Conservation (phyloP, 2,888 invertebrate species). For the Metalampra italica region DNA sequence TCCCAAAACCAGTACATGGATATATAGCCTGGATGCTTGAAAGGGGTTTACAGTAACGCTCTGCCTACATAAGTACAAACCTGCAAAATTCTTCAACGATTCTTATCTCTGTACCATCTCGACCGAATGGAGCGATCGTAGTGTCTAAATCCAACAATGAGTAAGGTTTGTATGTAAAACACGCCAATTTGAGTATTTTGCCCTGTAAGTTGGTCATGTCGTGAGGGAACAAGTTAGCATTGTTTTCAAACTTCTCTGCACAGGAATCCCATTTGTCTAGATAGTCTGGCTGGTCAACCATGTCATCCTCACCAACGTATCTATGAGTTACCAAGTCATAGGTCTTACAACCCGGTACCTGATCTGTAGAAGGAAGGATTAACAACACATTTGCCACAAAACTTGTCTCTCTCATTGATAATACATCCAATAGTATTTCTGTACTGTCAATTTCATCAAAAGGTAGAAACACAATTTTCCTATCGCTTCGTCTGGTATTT, state of each 20-base stretch:
- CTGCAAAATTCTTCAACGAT: slow-evolving; percentile 72
- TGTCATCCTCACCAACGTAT: slow-evolving; percentile 47
- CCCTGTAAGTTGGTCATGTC: slow-evolving; percentile 65
- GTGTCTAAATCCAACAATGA: slow-evolving; percentile 62
- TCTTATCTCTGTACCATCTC: slow-evolving; percentile 77
- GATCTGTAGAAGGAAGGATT: slow-evolving; percentile 27
- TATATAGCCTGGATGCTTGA: too few species aligned
- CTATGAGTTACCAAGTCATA: slow-evolving; percentile 62
- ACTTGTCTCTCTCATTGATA: slow-evolving; percentile 43
- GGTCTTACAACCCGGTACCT: slow-evolving; percentile 24
- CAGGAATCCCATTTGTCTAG: slow-evolving; percentile 66
- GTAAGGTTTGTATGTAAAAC: slow-evolving; percentile 81
- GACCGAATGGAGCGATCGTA: slow-evolving; percentile 37
- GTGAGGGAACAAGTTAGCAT: slow-evolving; percentile 64
- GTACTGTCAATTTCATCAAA: slow-evolving; percentile 16
- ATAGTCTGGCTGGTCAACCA: slow-evolving; percentile 35
- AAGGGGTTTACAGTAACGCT: too few species aligned
- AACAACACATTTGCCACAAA: slow-evolving; percentile 56
- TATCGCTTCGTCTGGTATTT: slow-evolving; percentile 59
- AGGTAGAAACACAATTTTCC: slow-evolving; percentile 63
- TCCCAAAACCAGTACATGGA: too few species aligned
- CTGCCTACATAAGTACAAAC: slow-evolving; percentile 22
- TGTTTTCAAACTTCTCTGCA: slow-evolving; percentile 38
- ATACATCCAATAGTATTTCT: slow-evolving; percentile 30
- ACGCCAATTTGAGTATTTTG: slow-evolving; percentile 68